Percentiles rank a stretch among this genome's conserved stretches.
Conservation (phyloP, 1,140 invertebrate species). For the Geopemphigus sp. region DNA sequence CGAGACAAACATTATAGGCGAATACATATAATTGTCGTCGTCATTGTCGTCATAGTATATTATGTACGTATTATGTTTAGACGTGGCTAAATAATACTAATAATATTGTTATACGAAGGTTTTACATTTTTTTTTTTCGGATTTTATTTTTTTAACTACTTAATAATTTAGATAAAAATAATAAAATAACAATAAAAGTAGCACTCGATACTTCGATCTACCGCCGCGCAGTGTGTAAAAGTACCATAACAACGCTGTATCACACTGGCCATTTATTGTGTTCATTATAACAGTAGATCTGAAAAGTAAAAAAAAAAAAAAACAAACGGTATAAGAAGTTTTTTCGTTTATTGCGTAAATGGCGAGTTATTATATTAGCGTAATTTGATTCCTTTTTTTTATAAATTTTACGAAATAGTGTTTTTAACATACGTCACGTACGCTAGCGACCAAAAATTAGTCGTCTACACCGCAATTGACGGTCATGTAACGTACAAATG, state of each 20-base stretch:
- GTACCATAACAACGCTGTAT: neutral
- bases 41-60: neutral
- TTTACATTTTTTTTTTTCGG: slow-evolving; percentile 11
- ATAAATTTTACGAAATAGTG: too few species aligned
- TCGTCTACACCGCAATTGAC: too few species aligned
- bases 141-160: slow-evolving; percentile 28
- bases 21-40: too few species aligned
- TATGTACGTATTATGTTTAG: neutral
- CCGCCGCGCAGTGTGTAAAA: slow-evolving; percentile 3
- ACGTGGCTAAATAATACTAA: slow-evolving; percentile 5
- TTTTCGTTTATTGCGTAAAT: too few species aligned
- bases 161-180: slow-evolving; percentile 47
- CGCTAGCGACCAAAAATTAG: too few species aligned
- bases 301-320: slow-evolving; percentile 19
- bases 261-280: neutral
- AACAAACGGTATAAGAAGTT: neutral
- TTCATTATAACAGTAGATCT: slow-evolving; percentile 45
- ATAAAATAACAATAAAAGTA: slow-evolving; percentile 49
- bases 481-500: too few species aligned
- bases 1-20: neutral
- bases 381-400: too few species aligned
- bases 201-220: slow-evolving; percentile 46
- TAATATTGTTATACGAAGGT: slow-evolving; percentile 24
- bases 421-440: too few species aligned
- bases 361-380: too few species aligned